phyloP scores from a whole-genome alignment of 2,797 vertebrate genomes.

The Orientallactaga sibirica region DNA sequence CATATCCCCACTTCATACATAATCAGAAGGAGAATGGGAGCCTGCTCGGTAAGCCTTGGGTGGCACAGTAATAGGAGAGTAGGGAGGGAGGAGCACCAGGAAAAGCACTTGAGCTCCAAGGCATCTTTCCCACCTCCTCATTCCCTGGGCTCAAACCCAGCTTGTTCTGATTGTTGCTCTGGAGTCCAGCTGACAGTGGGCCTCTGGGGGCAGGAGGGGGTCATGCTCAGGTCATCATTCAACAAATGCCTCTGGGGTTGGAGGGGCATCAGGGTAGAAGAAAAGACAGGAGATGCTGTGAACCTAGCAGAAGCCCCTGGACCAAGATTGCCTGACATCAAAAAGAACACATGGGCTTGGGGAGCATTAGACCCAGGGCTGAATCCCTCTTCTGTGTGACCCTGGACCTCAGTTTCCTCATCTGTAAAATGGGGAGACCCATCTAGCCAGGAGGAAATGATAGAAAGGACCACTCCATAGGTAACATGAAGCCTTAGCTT shows the following conservation, averaged over 20 bases:
- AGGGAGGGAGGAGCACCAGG: rapidly evolving
- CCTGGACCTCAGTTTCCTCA: slow-evolving; percentile 33
- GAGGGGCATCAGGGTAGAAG: background rate
- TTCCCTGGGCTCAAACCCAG: background rate
- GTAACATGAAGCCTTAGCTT: background rate
- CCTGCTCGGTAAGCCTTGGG: background rate
- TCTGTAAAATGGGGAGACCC: background rate
- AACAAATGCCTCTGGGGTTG: background rate
- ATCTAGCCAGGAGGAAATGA: background rate
- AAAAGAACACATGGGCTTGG: background rate
- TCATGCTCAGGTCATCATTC: background rate
- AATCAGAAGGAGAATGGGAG: background rate
- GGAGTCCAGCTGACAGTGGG: background rate
- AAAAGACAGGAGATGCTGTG: background rate
- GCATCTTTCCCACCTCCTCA: background rate
- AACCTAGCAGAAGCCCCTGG: background rate
- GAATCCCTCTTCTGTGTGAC: background rate
- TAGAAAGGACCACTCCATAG: background rate
- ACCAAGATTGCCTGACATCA: background rate
- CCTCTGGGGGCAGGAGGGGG: background rate
- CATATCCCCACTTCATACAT: background rate
- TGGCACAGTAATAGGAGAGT: background rate
- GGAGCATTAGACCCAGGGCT: background rate
- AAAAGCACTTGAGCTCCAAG: background rate
- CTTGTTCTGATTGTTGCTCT: background rate